Evolutionary conservation across 1,140 invertebrate genomes (phyloP), one percentile per base, ranked within the genome.

Genomic region (Drosophila watanabei): DNA sequence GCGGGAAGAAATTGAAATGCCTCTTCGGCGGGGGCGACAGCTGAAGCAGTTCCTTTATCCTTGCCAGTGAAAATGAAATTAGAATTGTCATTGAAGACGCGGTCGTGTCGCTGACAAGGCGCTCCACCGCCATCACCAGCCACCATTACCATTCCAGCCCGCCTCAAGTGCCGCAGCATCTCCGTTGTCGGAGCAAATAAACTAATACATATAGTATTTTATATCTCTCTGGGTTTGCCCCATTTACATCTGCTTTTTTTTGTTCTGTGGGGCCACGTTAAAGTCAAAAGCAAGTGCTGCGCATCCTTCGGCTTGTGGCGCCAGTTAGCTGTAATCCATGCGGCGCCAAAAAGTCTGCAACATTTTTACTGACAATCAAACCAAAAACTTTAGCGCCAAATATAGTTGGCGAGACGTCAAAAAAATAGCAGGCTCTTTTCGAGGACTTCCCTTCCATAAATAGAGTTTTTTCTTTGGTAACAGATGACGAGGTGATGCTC

Each of bases 1-100:
- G 64, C 85, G 84, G 86, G 75, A 89, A 80, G 86, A 89, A 90
- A 89, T 89, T 90, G 82, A 86, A 90, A 85, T 89, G 85, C 77
- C 51, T 80, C 49, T 58, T 33, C 33, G 64, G 37, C 33, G 64
- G 37, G 46, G 59, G 66, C 28, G 65, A 46, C 54, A 59, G 43
- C 61, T 76, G 35, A 85, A 76, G 64, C 70, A 62, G 56, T 70
- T 62, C 65, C 49, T 24, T 81, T 68, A 48, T 70, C 69, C 51
- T 75, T 76, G 75, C 69, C 77, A 69, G 76, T 73, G 81, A 76
- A 92, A 92, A 85, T 82, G 79, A 92, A 92, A 91, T 91, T 92
- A 85, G 85, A 89, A 89, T 89, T 89, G 85, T 75, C 86, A 82
- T 70, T 86, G 83, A 68, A 70, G 63, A 64, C 63, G 63, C 48